Conservation (phyloP, 2,113 vertebrate species). For the Muscicapa adusta region DNA sequence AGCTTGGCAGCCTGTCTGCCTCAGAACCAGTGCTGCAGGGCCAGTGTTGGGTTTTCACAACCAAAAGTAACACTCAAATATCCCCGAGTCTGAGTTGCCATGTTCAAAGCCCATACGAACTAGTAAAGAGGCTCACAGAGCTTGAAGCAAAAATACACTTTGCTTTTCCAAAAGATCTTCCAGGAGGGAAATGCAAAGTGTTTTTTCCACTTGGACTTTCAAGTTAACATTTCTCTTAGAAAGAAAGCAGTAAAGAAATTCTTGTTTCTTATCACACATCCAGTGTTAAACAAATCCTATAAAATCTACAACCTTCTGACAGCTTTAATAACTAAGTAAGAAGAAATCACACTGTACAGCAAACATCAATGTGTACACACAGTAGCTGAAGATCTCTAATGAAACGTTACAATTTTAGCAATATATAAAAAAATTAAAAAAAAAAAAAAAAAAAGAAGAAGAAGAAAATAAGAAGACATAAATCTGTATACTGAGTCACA, state of each 20-base stretch:
- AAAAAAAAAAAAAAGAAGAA: too few relatives aligned
- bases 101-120: neutral
- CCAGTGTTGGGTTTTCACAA: neutral
- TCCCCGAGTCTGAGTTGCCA: neutral
- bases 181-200: neutral
- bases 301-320: neutral
- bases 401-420: neutral
- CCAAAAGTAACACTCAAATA: neutral
- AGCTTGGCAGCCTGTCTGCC: accelerated
- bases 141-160: neutral
- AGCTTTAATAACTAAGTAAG: neutral
- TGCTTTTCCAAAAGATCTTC: neutral
- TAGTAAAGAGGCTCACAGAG: neutral
- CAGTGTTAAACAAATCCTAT: neutral
- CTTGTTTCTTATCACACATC: neutral
- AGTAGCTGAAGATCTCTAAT: neutral
- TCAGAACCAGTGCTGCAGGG: accelerated
- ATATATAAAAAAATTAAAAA: neutral
- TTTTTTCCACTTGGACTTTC: neutral
- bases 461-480: neutral
- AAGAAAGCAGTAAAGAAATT: neutral
- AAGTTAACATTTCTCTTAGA: neutral
- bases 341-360: neutral
- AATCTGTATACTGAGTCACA: neutral
- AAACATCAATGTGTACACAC: accelerated